phyloP scores from a whole-genome alignment of 2,797 vertebrate species.

The Pipistrellus kuhlii region DNA sequence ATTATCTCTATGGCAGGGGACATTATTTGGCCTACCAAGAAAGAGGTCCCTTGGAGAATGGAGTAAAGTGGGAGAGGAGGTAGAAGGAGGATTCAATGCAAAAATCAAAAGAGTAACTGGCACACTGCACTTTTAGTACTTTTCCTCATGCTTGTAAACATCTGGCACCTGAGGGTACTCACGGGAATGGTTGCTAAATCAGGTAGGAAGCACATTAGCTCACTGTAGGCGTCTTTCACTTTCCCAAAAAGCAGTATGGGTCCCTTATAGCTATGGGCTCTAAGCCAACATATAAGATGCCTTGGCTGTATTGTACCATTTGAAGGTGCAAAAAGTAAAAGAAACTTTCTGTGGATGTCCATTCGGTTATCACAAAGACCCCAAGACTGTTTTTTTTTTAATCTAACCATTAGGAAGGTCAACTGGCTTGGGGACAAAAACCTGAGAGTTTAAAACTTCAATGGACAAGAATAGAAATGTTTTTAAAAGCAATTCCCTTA shows the following conservation, averaged over 20 bases:
- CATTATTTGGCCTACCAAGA: background rate
- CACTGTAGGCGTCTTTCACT: background rate
- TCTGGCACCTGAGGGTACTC: background rate
- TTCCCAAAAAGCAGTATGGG: rapidly evolving
- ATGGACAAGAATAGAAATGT: background rate
- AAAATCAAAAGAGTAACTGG: background rate
- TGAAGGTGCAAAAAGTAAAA: background rate
- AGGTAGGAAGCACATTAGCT: background rate
- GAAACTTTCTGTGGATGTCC: background rate
- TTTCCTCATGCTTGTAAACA: background rate
- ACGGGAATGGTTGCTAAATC: background rate
- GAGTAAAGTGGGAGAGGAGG: background rate
- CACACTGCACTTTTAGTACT: background rate
- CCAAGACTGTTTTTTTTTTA: background rate
- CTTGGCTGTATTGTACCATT: background rate
- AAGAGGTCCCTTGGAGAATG: background rate
- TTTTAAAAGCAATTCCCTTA: background rate
- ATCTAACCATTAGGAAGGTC: constrained; percentile 9
- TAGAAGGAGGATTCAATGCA: background rate
- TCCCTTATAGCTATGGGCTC: background rate
- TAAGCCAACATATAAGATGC: background rate
- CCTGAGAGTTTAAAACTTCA: background rate
- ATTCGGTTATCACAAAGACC: too few species aligned
- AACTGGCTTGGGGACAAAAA: background rate
- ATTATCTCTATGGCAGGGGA: background rate